Conservation (phyloP, 2,113 vertebrate species). For the Pomatostomus ruficeps region DNA sequence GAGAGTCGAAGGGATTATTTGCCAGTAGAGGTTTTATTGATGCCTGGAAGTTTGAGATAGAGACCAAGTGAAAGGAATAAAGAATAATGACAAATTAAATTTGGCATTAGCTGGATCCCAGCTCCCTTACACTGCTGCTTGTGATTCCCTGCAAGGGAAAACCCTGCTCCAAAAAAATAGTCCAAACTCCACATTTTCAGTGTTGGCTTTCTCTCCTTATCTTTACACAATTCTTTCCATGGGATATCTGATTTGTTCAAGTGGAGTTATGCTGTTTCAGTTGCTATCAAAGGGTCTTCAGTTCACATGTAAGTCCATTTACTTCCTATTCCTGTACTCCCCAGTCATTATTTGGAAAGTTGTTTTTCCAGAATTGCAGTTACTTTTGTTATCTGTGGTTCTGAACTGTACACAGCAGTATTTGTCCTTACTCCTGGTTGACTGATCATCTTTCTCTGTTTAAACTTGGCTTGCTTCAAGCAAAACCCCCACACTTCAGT, state of each 20-base stretch:
- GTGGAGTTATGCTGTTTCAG: neutral
- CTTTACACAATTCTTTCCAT: neutral
- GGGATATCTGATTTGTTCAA: neutral
- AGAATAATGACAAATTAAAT: neutral
- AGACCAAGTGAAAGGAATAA: neutral
- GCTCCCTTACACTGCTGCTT: neutral
- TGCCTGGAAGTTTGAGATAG: neutral
- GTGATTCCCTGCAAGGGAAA: neutral
- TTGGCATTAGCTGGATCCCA: neutral
- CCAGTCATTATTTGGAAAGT: neutral
- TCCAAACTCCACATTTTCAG: neutral
- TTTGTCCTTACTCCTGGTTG: neutral
- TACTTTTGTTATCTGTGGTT: neutral
- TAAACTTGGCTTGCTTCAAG: slow-evolving; percentile 9
- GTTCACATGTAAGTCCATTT: neutral
- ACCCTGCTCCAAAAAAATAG: neutral
- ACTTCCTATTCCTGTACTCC: neutral
- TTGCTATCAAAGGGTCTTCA: neutral
- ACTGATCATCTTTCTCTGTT: neutral
- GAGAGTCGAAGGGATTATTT: neutral
- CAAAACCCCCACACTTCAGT: slow-evolving; percentile 21
- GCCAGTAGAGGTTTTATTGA: neutral
- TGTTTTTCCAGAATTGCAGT: neutral
- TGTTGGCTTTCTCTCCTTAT: neutral
- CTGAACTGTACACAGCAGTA: neutral